These are phyloP conservation scores for Ephydatia muelleri DNA, from an alignment of 37 sponge, comb jelly and placozoan species.

Conservation along the genomic window DNA sequence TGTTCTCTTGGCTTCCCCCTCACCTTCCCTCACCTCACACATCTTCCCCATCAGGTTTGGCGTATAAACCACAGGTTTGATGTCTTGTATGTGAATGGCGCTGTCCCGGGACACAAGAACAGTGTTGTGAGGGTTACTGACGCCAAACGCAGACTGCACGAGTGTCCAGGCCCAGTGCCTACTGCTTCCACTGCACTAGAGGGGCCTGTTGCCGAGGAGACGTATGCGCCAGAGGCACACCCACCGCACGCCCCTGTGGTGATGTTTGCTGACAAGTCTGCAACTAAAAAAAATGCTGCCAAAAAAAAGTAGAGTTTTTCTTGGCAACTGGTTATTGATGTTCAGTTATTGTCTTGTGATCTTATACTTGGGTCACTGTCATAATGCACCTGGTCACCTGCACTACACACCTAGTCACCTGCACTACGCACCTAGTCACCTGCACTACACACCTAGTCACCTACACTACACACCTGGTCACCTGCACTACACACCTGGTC, in stretches of 20 bases:
- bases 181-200: slow-evolving; percentile 30
- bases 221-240: slow-evolving; percentile 64
- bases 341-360: too few species aligned
- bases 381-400: too few species aligned
- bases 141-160: slow-evolving; percentile 53
- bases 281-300: background rate
- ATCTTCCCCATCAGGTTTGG: slow-evolving; percentile 45
- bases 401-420: too few species aligned
- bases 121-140: slow-evolving; percentile 75
- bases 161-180: slow-evolving; percentile 66
- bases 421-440: too few species aligned
- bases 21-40: background rate
- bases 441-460: too few species aligned
- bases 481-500: too few species aligned
- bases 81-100: slow-evolving; percentile 85
- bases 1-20: background rate
- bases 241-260: slow-evolving; percentile 38
- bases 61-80: slow-evolving; percentile 78
- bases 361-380: too few species aligned
- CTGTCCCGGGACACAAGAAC: slow-evolving; percentile 73
- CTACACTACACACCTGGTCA: too few species aligned
- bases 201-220: slow-evolving; percentile 43
- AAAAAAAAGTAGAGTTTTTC: too few species aligned
- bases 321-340: too few species aligned
- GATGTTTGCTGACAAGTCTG: slow-evolving; percentile 21